Percentiles rank a stretch among this genome's conserved stretches.
These are phyloP conservation scores for Sinocyclocheilus rhinocerous DNA, from an alignment of 2,113 vertebrate genomes.

Conservation along the genomic window DNA sequence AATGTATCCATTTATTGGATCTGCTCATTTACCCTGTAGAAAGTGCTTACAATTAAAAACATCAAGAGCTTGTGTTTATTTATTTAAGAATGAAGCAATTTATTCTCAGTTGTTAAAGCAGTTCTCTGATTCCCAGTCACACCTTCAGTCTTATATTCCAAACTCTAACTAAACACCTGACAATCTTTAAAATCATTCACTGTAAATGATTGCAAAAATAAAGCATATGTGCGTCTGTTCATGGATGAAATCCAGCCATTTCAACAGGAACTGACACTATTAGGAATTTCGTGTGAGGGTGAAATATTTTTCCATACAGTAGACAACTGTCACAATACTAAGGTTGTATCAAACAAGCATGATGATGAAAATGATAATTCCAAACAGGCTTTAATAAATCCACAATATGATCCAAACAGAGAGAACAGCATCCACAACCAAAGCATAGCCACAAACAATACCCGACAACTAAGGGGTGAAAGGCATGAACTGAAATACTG, in stretches of 20 bases:
- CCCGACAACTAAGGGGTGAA: no score
- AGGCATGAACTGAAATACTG: no score
- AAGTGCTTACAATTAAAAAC: not conserved
- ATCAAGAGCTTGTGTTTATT: not conserved
- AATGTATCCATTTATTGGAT: not conserved
- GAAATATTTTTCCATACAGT: not conserved
- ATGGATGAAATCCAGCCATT: not conserved
- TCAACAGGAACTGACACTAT: not conserved
- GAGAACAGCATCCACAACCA: no score
- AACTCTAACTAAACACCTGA: not conserved
- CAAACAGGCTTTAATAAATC: no score
- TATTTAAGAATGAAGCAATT: not conserved
- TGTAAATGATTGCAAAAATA: not conserved
- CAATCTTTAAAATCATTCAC: not conserved
- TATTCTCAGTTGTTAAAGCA: not conserved
- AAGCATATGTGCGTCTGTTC: not conserved
- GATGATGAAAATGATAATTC: no score
- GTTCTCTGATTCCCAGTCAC: not conserved
- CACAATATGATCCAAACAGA: no score
- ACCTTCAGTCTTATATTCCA: not conserved
- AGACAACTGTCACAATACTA: no score
- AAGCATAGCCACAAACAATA: no score
- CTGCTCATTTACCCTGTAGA: not conserved
- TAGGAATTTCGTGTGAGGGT: not conserved
- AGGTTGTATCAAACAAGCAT: no score